Conservation (phyloP, 2,888 invertebrate species). For the Ceraclea dissimilis region DNA sequence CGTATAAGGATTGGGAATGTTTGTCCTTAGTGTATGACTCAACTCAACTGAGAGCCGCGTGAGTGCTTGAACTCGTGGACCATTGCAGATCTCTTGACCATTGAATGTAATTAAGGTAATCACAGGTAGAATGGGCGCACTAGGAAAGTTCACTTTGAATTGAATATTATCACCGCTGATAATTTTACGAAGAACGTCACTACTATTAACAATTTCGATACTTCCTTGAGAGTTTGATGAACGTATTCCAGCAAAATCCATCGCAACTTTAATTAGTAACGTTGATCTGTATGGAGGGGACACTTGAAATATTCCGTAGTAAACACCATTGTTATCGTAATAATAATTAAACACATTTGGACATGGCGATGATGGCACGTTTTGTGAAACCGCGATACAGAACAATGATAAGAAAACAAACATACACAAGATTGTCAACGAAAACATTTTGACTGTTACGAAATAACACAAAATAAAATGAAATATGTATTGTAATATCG, state of each 20-base stretch:
- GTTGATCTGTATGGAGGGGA: slow-evolving; percentile 15
- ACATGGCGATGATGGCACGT: slow-evolving; percentile 19
- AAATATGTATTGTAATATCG: too few species aligned
- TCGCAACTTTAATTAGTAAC: slow-evolving; percentile 9
- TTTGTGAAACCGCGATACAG: neutral
- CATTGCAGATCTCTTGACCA: slow-evolving; percentile 32
- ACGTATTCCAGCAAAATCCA: slow-evolving; percentile 12
- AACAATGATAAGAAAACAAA: too few species aligned
- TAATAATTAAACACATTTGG: slow-evolving; percentile 21
- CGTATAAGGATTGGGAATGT: neutral
- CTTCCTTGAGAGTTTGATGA: slow-evolving; percentile 10
- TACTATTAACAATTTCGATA: slow-evolving; percentile 11
- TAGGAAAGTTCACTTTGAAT: slow-evolving; percentile 35
- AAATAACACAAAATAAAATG: too few species aligned
- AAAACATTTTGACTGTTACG: too few species aligned
- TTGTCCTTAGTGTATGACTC: neutral
- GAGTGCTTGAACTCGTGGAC: slow-evolving; percentile 28
- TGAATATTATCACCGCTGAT: slow-evolving; percentile 30
- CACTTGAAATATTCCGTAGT: slow-evolving; percentile 17
- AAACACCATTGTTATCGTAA: slow-evolving; percentile 12
- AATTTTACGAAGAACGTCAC: slow-evolving; percentile 27
- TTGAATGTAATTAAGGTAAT: slow-evolving; percentile 35
- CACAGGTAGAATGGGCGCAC: slow-evolving; percentile 30
- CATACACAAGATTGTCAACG: too few species aligned
- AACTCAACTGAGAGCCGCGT: neutral